Conservation (phyloP, 2,888 invertebrate species). For the Dicyrtomina minuta region DNA sequence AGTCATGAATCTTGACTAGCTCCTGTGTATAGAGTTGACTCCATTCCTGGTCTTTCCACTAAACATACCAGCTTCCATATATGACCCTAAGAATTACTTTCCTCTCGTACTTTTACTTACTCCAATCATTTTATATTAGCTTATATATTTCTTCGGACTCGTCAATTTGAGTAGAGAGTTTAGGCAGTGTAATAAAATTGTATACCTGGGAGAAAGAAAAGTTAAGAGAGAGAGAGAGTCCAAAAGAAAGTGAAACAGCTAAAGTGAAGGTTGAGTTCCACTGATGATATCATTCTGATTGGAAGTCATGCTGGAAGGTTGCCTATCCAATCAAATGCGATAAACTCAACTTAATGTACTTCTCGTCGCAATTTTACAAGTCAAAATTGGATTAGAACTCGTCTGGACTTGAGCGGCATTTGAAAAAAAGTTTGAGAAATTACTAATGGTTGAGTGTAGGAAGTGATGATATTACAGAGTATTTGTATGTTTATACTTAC, state of each 20-base stretch:
- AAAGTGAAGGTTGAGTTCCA: neutral
- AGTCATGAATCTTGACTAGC: conserved; percentile 31
- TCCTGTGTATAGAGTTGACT: neutral
- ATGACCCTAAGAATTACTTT: conserved; percentile 1
- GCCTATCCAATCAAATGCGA: conserved; percentile 14
- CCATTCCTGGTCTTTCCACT: neutral
- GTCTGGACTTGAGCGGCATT: conserved; percentile 2
- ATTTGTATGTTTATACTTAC: too few species aligned
- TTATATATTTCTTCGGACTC: neutral
- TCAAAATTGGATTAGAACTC: conserved; percentile 5
- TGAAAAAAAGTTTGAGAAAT: too few species aligned
- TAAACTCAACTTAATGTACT: conserved; percentile 11
- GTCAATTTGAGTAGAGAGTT: neutral
- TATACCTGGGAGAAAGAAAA: neutral
- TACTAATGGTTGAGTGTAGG: too few species aligned
- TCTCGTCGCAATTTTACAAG: conserved; percentile 9
- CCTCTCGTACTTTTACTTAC: neutral
- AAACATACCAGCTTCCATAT: neutral
- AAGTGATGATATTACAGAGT: too few species aligned
- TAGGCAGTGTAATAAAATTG: neutral
- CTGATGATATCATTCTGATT: conserved; percentile 8
- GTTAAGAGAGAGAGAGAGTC: neutral
- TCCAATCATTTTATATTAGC: neutral
- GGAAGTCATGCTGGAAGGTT: neutral
- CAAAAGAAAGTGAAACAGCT: neutral